A percentile compares a stretch with the other conserved stretches of the same genome.
Evolutionary conservation across 1,140 invertebrate species (phyloP).

Genomic region (Sweltsa coloradensis): DNA sequence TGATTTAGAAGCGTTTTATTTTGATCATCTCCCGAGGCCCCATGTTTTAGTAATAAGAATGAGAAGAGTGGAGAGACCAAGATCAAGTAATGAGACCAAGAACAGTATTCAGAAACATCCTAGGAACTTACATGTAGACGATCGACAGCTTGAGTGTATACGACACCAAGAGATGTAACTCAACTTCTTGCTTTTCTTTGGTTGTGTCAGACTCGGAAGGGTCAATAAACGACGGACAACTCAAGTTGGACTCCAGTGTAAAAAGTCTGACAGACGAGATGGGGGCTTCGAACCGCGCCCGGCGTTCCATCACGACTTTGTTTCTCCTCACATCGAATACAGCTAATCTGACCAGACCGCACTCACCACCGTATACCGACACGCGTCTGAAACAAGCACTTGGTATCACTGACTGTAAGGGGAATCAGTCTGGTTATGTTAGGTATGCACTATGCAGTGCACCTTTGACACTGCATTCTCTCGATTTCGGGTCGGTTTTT

Average conservation of each 20-base stretch:
- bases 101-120: too few relatives aligned
- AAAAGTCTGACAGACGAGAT: constrained; percentile 44
- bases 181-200: constrained; percentile 13
- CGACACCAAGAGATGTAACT: constrained; percentile 42
- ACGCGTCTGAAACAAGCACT: constrained; percentile 34
- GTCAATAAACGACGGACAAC: constrained; percentile 1
- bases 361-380: constrained; percentile 48
- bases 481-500: not conserved
- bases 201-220: not conserved
- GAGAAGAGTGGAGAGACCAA: too few relatives aligned
- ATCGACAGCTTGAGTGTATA: constrained; percentile 42
- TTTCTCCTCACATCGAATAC: constrained; percentile 36
- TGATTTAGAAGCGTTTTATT: too few relatives aligned
- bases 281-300: constrained; percentile 41
- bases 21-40: too few relatives aligned
- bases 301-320: constrained; percentile 35
- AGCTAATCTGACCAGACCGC: constrained; percentile 42
- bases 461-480: too few relatives aligned
- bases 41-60: too few relatives aligned
- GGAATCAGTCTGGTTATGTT: not conserved
- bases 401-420: too few relatives aligned
- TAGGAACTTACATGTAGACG: constrained; percentile 45
- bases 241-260: constrained; percentile 5
- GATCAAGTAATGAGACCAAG: too few relatives aligned
- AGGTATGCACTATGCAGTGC: not conserved